Evolutionary conservation across 92 coral and sea anemone species (phyloP), one percentile per base, ranked within the genome.

Genomic region (Micromussa lordhowensis): DNA sequence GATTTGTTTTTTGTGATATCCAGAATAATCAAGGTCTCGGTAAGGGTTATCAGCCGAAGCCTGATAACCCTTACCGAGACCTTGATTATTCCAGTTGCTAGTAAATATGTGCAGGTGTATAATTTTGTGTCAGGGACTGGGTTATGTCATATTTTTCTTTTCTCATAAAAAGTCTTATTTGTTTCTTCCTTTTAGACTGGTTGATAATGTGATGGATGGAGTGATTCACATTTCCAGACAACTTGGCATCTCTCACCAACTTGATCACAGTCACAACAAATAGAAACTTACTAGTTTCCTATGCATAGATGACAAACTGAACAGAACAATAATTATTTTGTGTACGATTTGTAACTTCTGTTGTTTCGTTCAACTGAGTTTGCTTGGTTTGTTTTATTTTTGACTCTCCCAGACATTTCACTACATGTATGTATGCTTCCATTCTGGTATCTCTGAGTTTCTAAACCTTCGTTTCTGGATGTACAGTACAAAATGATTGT

Each of bases 231-330:
- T 84, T 57, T 92, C 94, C 58, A 78, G 89, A 73, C 76, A 81
- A 57, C 85, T 92, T 84, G 94, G 94, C 53, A 78, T 92, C 32
- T 86, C 90, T 35, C 94, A 92, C 34, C 90, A 84, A 34, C 53
- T 92, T 57, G 94, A 92, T 68, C 94, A 92, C 84, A 85, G 84
- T 68, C 91, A 91, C 30, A 85, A 77, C 24, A 77, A 85, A 85
- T 76, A 77, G 82, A 76, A 76, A 40, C 15, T 19, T 38, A 69
- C 31, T 24, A 26, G 3, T 58, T 15, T 49, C 6, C 34, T 24
- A 1, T 36, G 51, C 1, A 44, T 44, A 77, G 0, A 22, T 77
- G 8, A 21, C 59, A 77, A 6, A n/a, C 24, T 26, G 81, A 13
- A 48, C 14, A 80, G 51, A 80, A 69, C 75, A 32, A 71, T 15